Conservation (phyloP, 1,140 invertebrate genomes). For the Maniola jurtina region DNA sequence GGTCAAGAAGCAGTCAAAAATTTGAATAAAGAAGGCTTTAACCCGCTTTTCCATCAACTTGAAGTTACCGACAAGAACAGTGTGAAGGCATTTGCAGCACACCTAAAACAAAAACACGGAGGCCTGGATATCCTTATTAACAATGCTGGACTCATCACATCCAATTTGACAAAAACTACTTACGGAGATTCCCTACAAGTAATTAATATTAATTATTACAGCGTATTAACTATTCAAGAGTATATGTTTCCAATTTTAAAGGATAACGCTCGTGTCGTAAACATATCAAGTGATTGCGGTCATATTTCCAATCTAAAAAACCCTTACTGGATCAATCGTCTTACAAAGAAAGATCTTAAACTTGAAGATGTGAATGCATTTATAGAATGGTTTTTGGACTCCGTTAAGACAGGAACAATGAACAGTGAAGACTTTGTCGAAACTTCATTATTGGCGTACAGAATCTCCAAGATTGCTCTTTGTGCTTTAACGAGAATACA, state of each 20-base stretch:
- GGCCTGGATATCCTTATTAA: conserved; percentile 85
- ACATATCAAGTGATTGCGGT: conserved; percentile 32
- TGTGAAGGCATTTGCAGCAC: conserved; percentile 77
- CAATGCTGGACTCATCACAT: conserved; percentile 23
- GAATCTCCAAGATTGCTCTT: conserved; percentile 29
- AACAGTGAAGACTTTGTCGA: conserved; percentile 25
- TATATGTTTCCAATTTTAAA: conserved; percentile 33
- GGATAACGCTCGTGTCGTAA: conserved; percentile 32
- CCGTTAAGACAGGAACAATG: conserved; percentile 25
- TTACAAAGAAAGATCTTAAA: conserved; percentile 23
- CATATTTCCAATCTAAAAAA: conserved; percentile 33
- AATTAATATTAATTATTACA: conserved; percentile 31
- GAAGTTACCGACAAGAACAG: conserved; percentile 82
- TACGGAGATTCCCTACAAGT: conserved; percentile 79
- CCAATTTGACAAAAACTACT: conserved; percentile 12
- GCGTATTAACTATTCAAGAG: conserved; percentile 27
- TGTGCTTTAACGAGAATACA: conserved; percentile 32
- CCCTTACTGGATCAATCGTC: conserved; percentile 25
- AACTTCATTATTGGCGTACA: conserved; percentile 17
- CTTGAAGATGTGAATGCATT: conserved; percentile 30
- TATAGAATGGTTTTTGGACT: conserved; percentile 32
- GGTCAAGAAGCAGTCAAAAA: conserved; percentile 78
- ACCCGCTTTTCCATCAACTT: conserved; percentile 80
- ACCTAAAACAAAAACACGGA: conserved; percentile 82
- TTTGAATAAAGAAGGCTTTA: conserved; percentile 71